A percentile compares a stretch with the other conserved stretches of the same genome.
Evolutionary conservation across 2,888 invertebrate genomes (phyloP).

Genomic region (Trichacis sp.): DNA sequence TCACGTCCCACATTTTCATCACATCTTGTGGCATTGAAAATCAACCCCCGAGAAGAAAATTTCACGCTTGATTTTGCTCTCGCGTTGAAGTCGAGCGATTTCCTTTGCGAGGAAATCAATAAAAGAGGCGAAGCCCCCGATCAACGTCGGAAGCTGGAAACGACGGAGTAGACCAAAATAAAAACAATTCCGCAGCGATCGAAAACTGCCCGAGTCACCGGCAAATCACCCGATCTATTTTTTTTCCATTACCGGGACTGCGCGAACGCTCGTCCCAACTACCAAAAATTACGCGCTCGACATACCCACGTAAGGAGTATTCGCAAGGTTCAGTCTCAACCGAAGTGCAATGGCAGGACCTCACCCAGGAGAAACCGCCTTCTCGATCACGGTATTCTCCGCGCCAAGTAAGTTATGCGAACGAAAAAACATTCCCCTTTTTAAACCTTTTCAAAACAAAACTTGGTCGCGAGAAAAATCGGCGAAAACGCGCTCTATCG

Average conservation of each 20-base stretch:
- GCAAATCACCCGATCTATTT: too few relatives aligned
- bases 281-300: conserved; percentile 76
- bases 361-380: conserved; percentile 76
- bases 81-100: not conserved
- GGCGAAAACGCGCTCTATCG: conserved; percentile 29
- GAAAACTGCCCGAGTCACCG: too few relatives aligned
- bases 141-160: conserved; percentile 1
- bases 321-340: conserved; percentile 73
- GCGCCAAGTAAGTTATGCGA: conserved; percentile 82
- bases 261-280: conserved; percentile 75
- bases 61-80: not conserved
- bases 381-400: conserved; percentile 80
- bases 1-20: too few relatives aligned
- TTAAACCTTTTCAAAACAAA: conserved; percentile 29
- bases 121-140: not conserved
- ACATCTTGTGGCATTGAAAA: too few relatives aligned
- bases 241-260: conserved; percentile 73
- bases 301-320: conserved; percentile 73
- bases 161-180: not conserved
- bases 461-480: conserved; percentile 48
- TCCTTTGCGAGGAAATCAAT: not conserved
- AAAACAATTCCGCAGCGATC: too few relatives aligned
- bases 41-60: not conserved
- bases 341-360: conserved; percentile 78
- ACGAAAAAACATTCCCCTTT: too few relatives aligned